Conservation (phyloP, 2,113 vertebrate species). For the Ovibos moschatus region DNA sequence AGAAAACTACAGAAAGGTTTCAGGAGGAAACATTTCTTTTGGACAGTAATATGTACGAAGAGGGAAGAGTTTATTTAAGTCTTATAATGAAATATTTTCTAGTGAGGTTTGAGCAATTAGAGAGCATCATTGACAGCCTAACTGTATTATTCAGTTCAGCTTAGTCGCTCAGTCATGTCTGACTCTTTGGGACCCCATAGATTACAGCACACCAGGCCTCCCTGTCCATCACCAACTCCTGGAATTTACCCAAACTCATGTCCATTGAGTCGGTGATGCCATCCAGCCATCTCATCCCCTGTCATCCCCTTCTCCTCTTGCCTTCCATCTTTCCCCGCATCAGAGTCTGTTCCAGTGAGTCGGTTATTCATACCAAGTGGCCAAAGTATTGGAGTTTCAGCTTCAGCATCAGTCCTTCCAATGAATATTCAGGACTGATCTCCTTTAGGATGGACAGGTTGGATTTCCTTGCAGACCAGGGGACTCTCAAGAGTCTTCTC, state of each 20-base stretch:
- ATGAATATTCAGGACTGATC: not conserved
- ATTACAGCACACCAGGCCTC: not conserved
- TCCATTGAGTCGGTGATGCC: not conserved
- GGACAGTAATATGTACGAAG: not conserved
- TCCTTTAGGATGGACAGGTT: not conserved
- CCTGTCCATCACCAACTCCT: not conserved
- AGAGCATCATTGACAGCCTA: not conserved
- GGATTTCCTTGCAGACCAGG: not conserved
- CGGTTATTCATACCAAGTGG: accelerated
- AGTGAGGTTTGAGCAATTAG: not conserved
- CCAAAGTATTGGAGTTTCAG: not conserved
- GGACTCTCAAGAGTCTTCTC: not conserved
- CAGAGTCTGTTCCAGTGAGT: not conserved
- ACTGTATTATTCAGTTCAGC: not conserved
- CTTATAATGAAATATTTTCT: not conserved
- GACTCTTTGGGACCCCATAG: not conserved
- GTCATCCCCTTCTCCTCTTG: not conserved
- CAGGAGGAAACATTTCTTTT: not conserved
- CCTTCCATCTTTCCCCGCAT: not conserved
- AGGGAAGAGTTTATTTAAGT: not conserved
- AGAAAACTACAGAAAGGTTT: not conserved
- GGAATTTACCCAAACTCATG: not conserved
- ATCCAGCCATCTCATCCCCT: not conserved
- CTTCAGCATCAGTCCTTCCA: not conserved
- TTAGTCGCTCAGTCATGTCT: accelerated